A percentile compares a stretch with the other conserved stretches of the same genome.
Conservation (phyloP, 2,797 vertebrate species). For the Megaceryle alcyon region DNA sequence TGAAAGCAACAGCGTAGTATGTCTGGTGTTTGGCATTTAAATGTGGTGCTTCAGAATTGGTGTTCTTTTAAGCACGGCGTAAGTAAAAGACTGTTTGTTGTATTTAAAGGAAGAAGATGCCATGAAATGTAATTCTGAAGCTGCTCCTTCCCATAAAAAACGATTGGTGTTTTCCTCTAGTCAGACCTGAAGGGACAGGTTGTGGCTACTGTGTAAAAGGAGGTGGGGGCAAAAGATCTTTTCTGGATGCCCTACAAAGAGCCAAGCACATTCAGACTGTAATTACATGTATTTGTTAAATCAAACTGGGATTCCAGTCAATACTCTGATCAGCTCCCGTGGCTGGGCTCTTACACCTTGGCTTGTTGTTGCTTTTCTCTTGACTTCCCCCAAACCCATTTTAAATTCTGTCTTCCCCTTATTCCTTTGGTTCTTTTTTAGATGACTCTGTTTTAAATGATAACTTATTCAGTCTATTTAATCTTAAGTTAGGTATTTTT, state of each 20-base stretch:
- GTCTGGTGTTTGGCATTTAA: not conserved
- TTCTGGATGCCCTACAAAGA: not conserved
- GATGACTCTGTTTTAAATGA: not conserved
- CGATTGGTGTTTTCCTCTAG: not conserved
- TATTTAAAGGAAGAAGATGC: not conserved
- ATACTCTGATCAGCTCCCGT: not conserved
- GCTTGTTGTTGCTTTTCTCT: not conserved
- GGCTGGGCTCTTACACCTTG: not conserved
- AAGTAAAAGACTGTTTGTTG: not conserved
- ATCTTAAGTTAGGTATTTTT: not conserved
- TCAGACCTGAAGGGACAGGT: not conserved
- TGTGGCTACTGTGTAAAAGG: not conserved
- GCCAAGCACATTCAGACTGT: not conserved
- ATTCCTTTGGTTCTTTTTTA: not conserved
- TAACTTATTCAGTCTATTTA: not conserved
- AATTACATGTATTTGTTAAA: not conserved
- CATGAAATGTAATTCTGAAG: constrained; percentile 2
- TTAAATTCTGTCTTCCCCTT: not conserved
- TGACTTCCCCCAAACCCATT: not conserved
- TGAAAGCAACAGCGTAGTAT: not conserved
- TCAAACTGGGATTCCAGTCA: not conserved
- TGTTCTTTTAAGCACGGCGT: not conserved
- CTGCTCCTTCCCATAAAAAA: not conserved
- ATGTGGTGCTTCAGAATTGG: not conserved
- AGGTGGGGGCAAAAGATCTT: not conserved